Percentiles rank a stretch among this genome's conserved stretches.
Evolutionary conservation across 2,797 vertebrate species (phyloP).

Genomic region (Dendrocincla fuliginosa): DNA sequence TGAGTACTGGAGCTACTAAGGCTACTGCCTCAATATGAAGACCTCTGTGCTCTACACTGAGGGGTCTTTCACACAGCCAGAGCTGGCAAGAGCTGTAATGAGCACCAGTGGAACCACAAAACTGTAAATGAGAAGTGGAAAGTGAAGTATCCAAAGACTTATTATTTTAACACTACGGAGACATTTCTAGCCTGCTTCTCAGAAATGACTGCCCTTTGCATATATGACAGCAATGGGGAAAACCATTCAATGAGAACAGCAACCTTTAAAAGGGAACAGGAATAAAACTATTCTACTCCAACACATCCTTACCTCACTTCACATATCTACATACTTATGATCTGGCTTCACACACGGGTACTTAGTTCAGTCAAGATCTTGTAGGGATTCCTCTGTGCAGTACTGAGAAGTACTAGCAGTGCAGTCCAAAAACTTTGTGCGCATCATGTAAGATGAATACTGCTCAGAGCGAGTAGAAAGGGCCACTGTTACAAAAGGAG

Average conservation of each 20-base stretch:
- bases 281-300: background rate
- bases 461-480: background rate
- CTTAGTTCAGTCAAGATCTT: background rate
- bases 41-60: background rate
- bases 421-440: background rate
- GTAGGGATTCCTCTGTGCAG: background rate
- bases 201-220: background rate
- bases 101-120: background rate
- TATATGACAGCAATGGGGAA: background rate
- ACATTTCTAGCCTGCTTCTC: background rate
- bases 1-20: background rate
- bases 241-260: background rate
- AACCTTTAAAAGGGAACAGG: background rate
- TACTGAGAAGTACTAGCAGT: background rate
- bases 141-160: background rate
- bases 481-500: background rate
- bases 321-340: background rate
- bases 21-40: background rate
- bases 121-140: background rate
- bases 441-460: accelerated
- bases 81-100: background rate
- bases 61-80: accelerated
- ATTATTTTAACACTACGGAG: background rate
- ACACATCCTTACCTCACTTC: background rate
- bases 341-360: background rate